Evolutionary conservation across 2,113 vertebrate genomes (phyloP), one percentile per base, ranked within the genome.

Genomic region (Sinocyclocheilus maitianheensis): DNA sequence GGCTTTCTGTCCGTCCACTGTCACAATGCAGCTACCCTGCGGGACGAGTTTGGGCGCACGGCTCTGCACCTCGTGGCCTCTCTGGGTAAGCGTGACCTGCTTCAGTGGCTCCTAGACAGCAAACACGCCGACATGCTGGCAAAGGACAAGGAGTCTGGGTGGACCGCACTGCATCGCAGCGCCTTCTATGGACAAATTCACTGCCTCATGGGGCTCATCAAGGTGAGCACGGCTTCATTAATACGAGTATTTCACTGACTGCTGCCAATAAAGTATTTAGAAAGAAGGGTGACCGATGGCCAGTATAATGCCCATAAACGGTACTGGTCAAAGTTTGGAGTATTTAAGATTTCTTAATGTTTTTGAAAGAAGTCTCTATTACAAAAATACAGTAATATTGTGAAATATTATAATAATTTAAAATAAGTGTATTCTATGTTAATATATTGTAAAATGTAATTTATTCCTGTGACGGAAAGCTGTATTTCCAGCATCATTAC

Each of bases 111-210:
- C 80, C 92, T 97, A 89, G 95, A 96, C 85, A 93, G 87, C 84
- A 98, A 96, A 92, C 95, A 94, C 81, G 96, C 96, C 55, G 98
- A 99, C 90, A 92, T 96, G 16, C 89, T 92, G 87, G 92, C 93
- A 0, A 99, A 97, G 89, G 98, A 99, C 92, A 97, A 96, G 88
- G 98, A 99, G 77, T 99, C 98, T 0, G 96, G 97, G 86, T 99
- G 98, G 98, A 99, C 97, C 0, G 97, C 98, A 85, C 91, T 99
- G 89, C 98, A 99, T 89, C 96, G 98, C 91, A 97, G 97, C 75
- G 94, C 96, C 87, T 99, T 99, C 93, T 99, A 99, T 78, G 98
- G 98, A 63, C 97, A 98, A 84, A 97, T 99, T 69, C 97, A 99
- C 89, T 99, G 98, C 91, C 96, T 96, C 89, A 92, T 98, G 92